Percentiles rank a stretch among this genome's conserved stretches.
These are phyloP conservation scores for Celastrina argiolus DNA, from an alignment of 2,888 invertebrate genomes.

Conservation along the genomic window DNA sequence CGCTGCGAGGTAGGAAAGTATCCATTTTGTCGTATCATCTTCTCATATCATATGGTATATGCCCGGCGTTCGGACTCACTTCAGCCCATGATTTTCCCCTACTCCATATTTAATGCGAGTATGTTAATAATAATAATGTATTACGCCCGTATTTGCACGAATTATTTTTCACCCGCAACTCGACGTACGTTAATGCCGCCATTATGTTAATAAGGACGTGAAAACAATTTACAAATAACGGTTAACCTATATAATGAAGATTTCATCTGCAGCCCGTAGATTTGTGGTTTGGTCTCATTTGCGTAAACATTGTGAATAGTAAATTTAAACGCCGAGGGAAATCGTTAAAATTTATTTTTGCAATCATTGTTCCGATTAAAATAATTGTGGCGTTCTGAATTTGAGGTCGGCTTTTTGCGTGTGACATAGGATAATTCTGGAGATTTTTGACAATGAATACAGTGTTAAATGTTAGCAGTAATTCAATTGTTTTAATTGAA, in stretches of 20 bases:
- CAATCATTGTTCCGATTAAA: conserved; percentile 22
- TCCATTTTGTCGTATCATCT: too few relatives aligned
- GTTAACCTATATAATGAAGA: conserved; percentile 63
- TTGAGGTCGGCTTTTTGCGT: conserved; percentile 6
- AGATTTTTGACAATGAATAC: not conserved
- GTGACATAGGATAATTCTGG: not conserved
- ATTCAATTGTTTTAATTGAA: not conserved
- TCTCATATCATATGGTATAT: too few relatives aligned
- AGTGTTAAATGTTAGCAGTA: not conserved
- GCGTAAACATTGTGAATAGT: conserved; percentile 51
- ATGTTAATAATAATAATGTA: not conserved
- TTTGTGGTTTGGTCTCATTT: conserved; percentile 63
- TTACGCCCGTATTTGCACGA: not conserved
- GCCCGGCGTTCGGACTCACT: too few relatives aligned
- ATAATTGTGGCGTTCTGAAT: not conserved
- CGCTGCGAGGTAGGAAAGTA: too few relatives aligned
- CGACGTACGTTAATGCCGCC: not conserved
- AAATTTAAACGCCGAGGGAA: conserved; percentile 46
- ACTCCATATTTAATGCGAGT: too few relatives aligned
- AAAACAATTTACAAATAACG: conserved; percentile 49
- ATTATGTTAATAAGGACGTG: conserved; percentile 28
- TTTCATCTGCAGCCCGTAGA: conserved; percentile 66
- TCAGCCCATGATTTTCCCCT: too few relatives aligned
- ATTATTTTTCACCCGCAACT: conserved; percentile 5
- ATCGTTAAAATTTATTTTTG: conserved; percentile 39